Evolutionary conservation across 1,140 invertebrate species (phyloP).

Genomic region (Pemphigus obesinymphae): DNA sequence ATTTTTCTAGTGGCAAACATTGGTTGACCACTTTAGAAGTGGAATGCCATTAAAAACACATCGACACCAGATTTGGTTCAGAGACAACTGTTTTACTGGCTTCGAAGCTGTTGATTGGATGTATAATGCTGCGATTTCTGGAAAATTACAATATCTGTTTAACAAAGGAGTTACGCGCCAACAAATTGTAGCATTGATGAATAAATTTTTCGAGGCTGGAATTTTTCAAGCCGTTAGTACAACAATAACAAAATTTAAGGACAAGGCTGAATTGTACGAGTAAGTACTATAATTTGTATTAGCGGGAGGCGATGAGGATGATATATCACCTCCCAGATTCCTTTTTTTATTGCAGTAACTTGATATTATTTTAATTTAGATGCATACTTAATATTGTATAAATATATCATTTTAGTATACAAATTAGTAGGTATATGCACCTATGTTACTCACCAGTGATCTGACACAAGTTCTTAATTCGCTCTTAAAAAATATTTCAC

Average conservation of each 20-base stretch:
- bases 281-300: no score
- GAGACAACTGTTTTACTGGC: conserved; percentile 24
- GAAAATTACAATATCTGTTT: conserved; percentile 18
- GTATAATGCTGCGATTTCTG: conserved; percentile 6
- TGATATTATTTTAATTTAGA: no score
- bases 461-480: no score
- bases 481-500: no score
- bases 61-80: conserved; percentile 25
- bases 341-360: no score
- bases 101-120: conserved; percentile 34
- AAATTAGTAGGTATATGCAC: no score
- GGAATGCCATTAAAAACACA: conserved; percentile 26
- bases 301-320: no score
- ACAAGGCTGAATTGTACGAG: conserved; percentile 23
- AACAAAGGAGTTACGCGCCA: conserved; percentile 34
- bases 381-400: no score
- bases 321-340: no score
- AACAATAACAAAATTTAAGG: conserved; percentile 7
- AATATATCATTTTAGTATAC: no score
- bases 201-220: conserved; percentile 12
- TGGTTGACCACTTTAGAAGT: conserved; percentile 22
- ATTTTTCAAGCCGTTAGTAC: conserved; percentile 28
- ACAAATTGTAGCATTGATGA: conserved; percentile 12
- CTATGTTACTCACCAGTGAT: no score
- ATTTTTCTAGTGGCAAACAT: conserved; percentile 2